Conservation (phyloP, 1,140 invertebrate species). For the Drosophila azteca region DNA sequence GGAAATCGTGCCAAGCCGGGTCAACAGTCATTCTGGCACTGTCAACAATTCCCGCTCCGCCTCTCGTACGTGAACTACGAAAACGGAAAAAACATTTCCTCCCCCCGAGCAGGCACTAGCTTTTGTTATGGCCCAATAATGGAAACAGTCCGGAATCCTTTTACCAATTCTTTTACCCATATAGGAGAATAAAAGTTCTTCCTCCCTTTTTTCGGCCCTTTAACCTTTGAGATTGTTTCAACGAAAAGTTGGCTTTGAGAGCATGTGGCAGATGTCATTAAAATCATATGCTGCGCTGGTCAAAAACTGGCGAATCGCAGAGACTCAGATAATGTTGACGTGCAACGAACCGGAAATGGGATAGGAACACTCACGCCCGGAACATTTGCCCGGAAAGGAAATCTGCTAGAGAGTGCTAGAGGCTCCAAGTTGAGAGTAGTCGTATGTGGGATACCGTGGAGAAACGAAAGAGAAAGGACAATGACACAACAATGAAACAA, state of each 20-base stretch:
- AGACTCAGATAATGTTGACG: slow-evolving; percentile 17
- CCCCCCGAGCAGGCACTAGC: slow-evolving; percentile 7
- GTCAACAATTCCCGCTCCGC: slow-evolving; percentile 12
- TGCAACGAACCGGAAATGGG: slow-evolving; percentile 16
- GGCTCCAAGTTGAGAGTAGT: too few species aligned
- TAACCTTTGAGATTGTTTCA: slow-evolving; percentile 35
- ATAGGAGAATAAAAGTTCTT: slow-evolving; percentile 9
- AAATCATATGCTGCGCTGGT: slow-evolving; percentile 71
- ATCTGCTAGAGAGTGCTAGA: too few species aligned
- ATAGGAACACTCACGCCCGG: neutral
- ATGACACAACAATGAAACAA: too few species aligned
- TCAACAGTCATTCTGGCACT: slow-evolving; percentile 28
- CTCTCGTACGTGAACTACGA: slow-evolving; percentile 16
- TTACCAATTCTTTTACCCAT: slow-evolving; percentile 22
- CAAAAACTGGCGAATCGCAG: slow-evolving; percentile 52
- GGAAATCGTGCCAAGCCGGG: slow-evolving; percentile 47
- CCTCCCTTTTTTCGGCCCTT: slow-evolving; percentile 13
- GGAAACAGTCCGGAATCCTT: slow-evolving; percentile 26
- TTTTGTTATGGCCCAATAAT: slow-evolving; percentile 43
- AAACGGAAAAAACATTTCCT: slow-evolving; percentile 41
- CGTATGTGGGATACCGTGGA: too few species aligned
- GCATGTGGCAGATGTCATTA: slow-evolving; percentile 55
- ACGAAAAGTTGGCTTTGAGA: slow-evolving; percentile 20
- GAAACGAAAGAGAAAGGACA: too few species aligned
- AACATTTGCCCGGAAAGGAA: neutral